Base-by-base conservation (phyloP, 2,888 invertebrate genomes). In the Aspidiotus rigidus region DNA sequence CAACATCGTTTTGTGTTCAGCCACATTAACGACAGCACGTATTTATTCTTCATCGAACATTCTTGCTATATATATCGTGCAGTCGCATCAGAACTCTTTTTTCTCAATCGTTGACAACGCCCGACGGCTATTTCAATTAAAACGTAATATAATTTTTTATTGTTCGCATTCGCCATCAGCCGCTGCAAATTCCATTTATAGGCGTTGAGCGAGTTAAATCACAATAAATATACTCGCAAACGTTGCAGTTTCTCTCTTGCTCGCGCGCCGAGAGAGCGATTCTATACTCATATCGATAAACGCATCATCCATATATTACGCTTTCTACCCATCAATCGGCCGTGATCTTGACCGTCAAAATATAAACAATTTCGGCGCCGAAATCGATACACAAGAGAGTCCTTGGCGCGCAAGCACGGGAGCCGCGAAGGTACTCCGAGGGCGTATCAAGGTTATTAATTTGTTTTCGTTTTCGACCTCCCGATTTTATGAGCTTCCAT, bases 61-160 rank as follows among this genome's bases (percentile, higher is more conserved):
- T 28, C 28, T 28, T 28, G 28, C 5, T 28, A 28, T 28, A 28
- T 28, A 28, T 28, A 28, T 28, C 28, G 28, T 28, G 28, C 28
- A 28, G 28, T 28, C 28, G 28, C 28, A 5, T 28, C 28, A 28
- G 28, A 28, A 28, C 1, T 5, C 5, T 5, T 28, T 28, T 28
- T 28, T 28, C 28, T 28, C 28, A 5, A 28, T 28, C 49, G 49
- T 13, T n/a, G 49, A n/a, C 49, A 49, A 49, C 49, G 6, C 49
- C 49, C 49, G 49, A 6, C n/a, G 49, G 49, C n/a, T n/a, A 49
- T 49, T 49, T 49, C 49, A 49, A 49, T 49, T 49, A 49, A 49
- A 49, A 49, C 49, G 49, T 49, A 49, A 49, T 49, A 49, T 13
- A 13, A 13, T n/a, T 49, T 11, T n/a, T n/a, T n/a, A 49, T 49